Conservation (phyloP, 2,113 vertebrate species). For the Microtus richardsoni region DNA sequence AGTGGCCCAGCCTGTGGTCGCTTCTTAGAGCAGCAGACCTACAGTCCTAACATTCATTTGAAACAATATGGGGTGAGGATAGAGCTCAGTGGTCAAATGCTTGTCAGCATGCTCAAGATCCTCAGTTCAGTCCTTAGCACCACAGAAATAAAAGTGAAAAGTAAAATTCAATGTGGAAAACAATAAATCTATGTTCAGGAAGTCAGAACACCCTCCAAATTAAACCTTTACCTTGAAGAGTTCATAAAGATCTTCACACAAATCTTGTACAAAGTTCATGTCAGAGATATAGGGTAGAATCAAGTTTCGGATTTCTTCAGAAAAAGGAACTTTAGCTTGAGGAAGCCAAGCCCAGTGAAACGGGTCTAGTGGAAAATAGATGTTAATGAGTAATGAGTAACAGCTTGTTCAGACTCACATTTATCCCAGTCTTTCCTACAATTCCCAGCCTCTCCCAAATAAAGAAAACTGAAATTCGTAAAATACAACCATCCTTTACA, state of each 20-base stretch:
- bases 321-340: conserved; percentile 97
- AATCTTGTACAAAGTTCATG: conserved; percentile 99
- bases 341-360: conserved; percentile 99
- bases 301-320: conserved; percentile 95
- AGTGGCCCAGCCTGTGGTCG: neutral
- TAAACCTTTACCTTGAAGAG: conserved; percentile 93
- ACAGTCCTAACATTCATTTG: neutral
- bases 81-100: neutral
- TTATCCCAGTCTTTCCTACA: neutral
- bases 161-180: neutral
- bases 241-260: conserved; percentile 98
- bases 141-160: neutral
- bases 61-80: neutral
- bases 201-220: neutral
- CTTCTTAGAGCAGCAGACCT: neutral
- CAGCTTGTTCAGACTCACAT: neutral
- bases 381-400: neutral
- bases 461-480: neutral
- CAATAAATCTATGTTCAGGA: neutral
- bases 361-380: conserved; percentile 88
- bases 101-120: neutral
- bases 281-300: conserved; percentile 96
- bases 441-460: neutral
- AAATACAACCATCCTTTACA: neutral
- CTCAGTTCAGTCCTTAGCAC: neutral